Percentiles rank a stretch among this genome's conserved stretches.
Conservation (phyloP, 2,113 vertebrate genomes). For the Madoqua kirkii region DNA sequence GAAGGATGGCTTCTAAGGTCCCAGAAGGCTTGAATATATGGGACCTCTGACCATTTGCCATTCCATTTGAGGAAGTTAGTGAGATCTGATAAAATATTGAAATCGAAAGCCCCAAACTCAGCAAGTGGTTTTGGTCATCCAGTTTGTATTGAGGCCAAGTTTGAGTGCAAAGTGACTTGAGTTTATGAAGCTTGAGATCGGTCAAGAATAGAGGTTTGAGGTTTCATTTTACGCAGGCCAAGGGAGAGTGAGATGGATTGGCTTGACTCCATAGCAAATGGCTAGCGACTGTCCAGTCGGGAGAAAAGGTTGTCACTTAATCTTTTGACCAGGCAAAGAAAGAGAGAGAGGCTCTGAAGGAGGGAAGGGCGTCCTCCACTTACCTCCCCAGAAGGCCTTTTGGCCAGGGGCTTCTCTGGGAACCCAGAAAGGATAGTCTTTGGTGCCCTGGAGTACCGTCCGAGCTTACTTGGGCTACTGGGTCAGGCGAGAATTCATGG, state of each 20-base stretch:
- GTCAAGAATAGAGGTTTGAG: background rate
- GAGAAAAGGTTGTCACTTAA: background rate
- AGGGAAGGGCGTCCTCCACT: background rate
- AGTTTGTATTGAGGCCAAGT: background rate
- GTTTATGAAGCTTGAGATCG: background rate
- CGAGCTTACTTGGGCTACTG: background rate
- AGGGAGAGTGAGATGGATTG: background rate
- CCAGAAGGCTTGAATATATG: background rate
- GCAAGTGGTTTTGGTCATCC: background rate
- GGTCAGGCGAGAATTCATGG: background rate
- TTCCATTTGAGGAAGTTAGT: background rate
- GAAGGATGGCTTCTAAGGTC: background rate
- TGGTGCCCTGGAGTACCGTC: background rate
- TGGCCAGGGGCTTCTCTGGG: background rate
- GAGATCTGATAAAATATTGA: background rate
- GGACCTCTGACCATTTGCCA: background rate
- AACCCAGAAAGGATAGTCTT: background rate
- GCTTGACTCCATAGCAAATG: background rate
- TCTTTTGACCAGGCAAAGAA: background rate
- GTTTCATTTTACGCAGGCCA: background rate
- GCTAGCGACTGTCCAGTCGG: accelerated
- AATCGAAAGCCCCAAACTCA: accelerated
- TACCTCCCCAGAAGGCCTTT: background rate
- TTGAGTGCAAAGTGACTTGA: background rate
- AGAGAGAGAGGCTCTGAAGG: background rate